phyloP scores from a whole-genome alignment of 1,140 invertebrate species.

The Scaptomyza montana region DNA sequence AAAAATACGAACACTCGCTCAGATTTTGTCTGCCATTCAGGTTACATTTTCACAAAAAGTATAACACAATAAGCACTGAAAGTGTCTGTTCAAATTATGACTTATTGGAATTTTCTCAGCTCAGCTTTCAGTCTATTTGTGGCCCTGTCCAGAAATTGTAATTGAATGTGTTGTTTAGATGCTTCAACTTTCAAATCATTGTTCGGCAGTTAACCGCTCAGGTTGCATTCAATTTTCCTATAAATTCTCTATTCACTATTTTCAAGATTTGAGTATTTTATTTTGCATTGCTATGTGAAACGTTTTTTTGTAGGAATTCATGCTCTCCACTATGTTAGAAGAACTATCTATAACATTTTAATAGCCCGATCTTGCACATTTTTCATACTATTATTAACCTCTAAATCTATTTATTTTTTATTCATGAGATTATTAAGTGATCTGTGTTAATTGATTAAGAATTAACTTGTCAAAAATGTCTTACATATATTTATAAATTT shows the following conservation, averaged over 20 bases:
- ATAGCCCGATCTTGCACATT: too few species aligned
- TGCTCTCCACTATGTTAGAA: too few species aligned
- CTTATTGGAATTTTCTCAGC: constrained; percentile 57
- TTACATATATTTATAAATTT: too few species aligned
- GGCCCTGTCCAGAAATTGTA: constrained; percentile 4
- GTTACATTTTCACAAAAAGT: constrained; percentile 20
- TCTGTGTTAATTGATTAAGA: too few species aligned
- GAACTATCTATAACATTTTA: too few species aligned
- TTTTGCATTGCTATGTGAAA: too few species aligned
- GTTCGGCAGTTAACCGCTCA: constrained; percentile 4
- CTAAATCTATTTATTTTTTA: too few species aligned
- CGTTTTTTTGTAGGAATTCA: too few species aligned
- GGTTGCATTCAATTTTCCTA: constrained; percentile 47
- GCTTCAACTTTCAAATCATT: constrained; percentile 13
- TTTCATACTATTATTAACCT: too few species aligned
- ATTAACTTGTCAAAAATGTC: too few species aligned
- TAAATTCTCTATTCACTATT: neutral
- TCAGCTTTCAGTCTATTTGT: constrained; percentile 3
- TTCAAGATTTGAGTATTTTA: neutral
- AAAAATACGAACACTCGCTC: constrained; percentile 2
- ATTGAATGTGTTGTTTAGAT: too few species aligned
- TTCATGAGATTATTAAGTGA: too few species aligned
- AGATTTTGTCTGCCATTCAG: constrained; percentile 30
- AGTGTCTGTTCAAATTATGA: constrained; percentile 54
- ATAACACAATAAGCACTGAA: constrained; percentile 41